Conservation (phyloP, 1,140 invertebrate species). For the Zophobas atratus region DNA sequence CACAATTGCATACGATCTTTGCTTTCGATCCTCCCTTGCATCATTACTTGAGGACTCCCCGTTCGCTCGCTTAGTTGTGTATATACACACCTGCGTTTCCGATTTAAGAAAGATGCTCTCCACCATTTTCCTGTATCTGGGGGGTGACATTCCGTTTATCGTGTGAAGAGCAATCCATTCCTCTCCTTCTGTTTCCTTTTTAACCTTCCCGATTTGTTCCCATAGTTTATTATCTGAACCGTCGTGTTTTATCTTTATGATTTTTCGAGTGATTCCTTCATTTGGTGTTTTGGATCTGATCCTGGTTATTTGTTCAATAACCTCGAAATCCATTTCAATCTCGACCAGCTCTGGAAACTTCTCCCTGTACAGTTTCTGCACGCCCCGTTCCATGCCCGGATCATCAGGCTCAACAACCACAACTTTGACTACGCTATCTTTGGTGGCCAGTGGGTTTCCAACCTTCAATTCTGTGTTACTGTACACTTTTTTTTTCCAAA, state of each 20-base stretch:
- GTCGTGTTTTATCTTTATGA: constrained; percentile 21
- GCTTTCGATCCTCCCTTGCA: neutral
- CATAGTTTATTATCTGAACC: constrained; percentile 20
- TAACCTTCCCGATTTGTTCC: constrained; percentile 9
- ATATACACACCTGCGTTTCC: constrained; percentile 8
- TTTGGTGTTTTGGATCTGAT: constrained; percentile 3
- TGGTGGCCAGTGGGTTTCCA: constrained; percentile 42
- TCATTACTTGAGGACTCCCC: neutral
- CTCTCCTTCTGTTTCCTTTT: neutral
- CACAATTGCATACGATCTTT: neutral
- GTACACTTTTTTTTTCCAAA: constrained; percentile 18
- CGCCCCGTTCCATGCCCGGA: constrained; percentile 35
- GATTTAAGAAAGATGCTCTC: constrained; percentile 20
- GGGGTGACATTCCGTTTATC: neutral
- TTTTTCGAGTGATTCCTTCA: constrained; percentile 1
- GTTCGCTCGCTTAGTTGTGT: neutral
- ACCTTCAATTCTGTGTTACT: constrained; percentile 44
- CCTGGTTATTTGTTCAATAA: constrained; percentile 44
- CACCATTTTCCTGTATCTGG: constrained; percentile 23
- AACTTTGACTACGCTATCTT: constrained; percentile 36
- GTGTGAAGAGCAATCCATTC: constrained; percentile 12
- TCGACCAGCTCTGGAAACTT: constrained; percentile 44
- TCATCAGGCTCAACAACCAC: constrained; percentile 45
- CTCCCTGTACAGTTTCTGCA: constrained; percentile 44
- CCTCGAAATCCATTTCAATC: constrained; percentile 14